A percentile compares a stretch with the other conserved stretches of the same genome.
phyloP scores from a whole-genome alignment of 2,888 invertebrate genomes.

The Dinocampus coccinellae region DNA sequence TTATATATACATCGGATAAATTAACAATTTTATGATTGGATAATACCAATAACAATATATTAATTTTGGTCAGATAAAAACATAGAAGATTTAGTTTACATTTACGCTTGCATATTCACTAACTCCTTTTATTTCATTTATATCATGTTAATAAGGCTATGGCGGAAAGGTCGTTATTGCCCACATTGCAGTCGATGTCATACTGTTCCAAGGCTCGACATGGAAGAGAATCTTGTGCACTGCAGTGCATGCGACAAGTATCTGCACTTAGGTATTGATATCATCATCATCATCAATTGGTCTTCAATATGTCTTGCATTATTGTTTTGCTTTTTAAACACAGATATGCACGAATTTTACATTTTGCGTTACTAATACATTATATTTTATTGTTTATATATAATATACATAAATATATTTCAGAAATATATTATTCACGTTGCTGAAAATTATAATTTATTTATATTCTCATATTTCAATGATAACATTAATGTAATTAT shows the following conservation, averaged over 20 bases:
- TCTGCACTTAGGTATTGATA: constrained; percentile 71
- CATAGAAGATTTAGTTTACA: background rate
- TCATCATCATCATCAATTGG: constrained; percentile 56
- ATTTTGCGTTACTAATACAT: background rate
- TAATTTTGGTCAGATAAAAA: background rate
- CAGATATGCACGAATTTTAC: constrained; percentile 9
- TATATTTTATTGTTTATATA: background rate
- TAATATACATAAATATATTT: background rate
- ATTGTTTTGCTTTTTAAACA: background rate
- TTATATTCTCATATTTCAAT: background rate
- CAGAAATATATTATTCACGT: background rate
- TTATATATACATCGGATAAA: constrained; percentile 36
- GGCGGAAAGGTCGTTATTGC: constrained; percentile 81
- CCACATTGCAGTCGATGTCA: constrained; percentile 80
- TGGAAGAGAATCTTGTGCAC: constrained; percentile 72
- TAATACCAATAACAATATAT: background rate
- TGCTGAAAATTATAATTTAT: background rate
- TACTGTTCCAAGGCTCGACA: constrained; percentile 77
- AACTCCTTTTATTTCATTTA: constrained; percentile 48
- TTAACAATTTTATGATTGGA: constrained; percentile 2
- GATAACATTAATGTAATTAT: constrained; percentile 16
- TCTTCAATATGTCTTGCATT: constrained; percentile 45
- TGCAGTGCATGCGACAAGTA: constrained; percentile 72
- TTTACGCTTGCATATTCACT: constrained; percentile 40
- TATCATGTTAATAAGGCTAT: constrained; percentile 72